Evolutionary conservation across 2,113 vertebrate genomes (phyloP), one percentile per base, ranked within the genome.

Genomic region (Taxidea taxus): DNA sequence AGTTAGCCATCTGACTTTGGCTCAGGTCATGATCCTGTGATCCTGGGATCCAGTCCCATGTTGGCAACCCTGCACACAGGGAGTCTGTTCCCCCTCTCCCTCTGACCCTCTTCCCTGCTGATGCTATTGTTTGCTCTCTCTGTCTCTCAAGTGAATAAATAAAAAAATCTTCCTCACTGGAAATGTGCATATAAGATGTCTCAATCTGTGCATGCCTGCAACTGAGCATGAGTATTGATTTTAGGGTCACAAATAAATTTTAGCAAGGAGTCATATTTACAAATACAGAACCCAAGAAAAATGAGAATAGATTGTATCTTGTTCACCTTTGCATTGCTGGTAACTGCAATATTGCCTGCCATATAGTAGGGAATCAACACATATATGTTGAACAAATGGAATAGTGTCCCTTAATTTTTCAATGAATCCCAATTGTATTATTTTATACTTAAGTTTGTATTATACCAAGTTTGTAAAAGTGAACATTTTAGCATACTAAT

Each of bases 391-490:
- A 88, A 81, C 91, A 64, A 77, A 81, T 75, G 7, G 49, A 60
- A 64, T 6, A 70, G 44, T 51, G 21, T 29, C 18, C 27, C 12
- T 74, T 93, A 75, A 84, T 66, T 91, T 87, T 95, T 54, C 78
- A 86, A n/a, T 39, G 42, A 80, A 87, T 39, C 29, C 9, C 7
- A 84, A 44, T 62, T 85, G 6, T 72, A 84, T 88, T 44, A 16
- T 54, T 20, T 47, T 95, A 49, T n/a, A 92, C 21, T 92, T 87
- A 62, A 56, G 14, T 83, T 87, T 90, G 37, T 92, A 34, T 31
- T 44, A 39, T 77, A 27, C 13, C 70, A 42, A 49, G 6, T 44
- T 92, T 87, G 25, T 70, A 82, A 20, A 58, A n/a, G 20, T 77
- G 49, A 95, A 56, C 27, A 72, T 90, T 77, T 80, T 86, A 86